These are phyloP conservation scores for Microcebus jonahi DNA, from an alignment of 2,113 vertebrate species.

Conservation along the genomic window DNA sequence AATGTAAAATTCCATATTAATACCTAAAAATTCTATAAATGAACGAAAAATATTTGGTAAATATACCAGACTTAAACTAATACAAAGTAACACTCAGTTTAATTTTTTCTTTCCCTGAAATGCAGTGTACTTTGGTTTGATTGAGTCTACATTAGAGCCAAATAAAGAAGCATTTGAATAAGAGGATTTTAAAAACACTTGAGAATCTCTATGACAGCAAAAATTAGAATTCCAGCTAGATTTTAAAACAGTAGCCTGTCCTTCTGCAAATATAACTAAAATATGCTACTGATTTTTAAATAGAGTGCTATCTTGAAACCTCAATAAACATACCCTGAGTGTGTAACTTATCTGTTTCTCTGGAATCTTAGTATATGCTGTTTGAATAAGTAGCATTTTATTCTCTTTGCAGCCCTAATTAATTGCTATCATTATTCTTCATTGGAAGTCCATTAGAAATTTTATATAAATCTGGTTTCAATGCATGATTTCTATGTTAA, in stretches of 20 bases:
- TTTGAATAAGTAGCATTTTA: background rate
- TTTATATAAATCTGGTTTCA: background rate
- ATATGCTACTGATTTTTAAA: background rate
- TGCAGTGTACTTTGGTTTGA: background rate
- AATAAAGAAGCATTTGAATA: constrained; percentile 47
- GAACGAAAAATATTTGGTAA: background rate
- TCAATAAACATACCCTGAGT: background rate
- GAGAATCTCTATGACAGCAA: background rate
- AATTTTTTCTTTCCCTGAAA: constrained; percentile 21
- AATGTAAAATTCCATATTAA: background rate
- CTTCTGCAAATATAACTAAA: constrained; percentile 41
- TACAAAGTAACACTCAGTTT: background rate
- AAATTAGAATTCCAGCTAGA: constrained; percentile 48
- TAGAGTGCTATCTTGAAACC: background rate
- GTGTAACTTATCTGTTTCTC: background rate
- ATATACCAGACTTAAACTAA: background rate
- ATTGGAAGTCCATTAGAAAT: background rate
- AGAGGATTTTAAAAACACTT: constrained; percentile 1
- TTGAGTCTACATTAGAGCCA: background rate
- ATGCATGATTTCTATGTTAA: background rate
- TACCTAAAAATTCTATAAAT: background rate
- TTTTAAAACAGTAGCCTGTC: background rate
- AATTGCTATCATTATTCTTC: constrained; percentile 21
- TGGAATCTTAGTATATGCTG: background rate
- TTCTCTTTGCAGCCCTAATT: background rate